Conservation (phyloP, 2,888 invertebrate genomes). For the Agonopterix alstromeriana region DNA sequence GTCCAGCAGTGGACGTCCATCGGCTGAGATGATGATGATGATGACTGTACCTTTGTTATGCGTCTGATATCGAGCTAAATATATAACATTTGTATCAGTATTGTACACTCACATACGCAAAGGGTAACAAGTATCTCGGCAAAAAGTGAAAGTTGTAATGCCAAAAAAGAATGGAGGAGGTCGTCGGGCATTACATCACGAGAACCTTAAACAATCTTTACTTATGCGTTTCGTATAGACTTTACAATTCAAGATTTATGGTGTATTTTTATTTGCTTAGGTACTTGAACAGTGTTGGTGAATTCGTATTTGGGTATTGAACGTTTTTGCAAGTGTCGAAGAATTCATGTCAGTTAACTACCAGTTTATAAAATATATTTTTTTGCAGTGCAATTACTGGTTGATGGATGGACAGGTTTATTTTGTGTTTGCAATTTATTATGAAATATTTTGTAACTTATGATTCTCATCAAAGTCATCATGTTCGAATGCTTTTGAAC, state of each 20-base stretch:
- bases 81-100: too few species aligned
- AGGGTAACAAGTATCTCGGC: slow-evolving; percentile 12
- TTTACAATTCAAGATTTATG: slow-evolving; percentile 10
- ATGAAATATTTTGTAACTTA: too few species aligned
- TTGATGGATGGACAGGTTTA: not conserved
- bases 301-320: not conserved
- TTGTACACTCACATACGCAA: not conserved
- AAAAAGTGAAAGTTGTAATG: slow-evolving; percentile 51
- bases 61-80: too few species aligned
- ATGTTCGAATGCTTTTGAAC: too few species aligned
- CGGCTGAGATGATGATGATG: too few species aligned
- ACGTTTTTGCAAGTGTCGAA: slow-evolving; percentile 14
- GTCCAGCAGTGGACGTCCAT: too few species aligned
- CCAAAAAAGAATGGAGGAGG: slow-evolving; percentile 46
- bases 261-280: slow-evolving; percentile 4
- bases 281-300: not conserved
- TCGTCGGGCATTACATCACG: slow-evolving; percentile 36
- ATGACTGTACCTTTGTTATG: too few species aligned
- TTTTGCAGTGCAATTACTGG: not conserved
- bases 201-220: not conserved
- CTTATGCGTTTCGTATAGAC: slow-evolving; percentile 9
- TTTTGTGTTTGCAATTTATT: too few species aligned
- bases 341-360: slow-evolving; percentile 12
- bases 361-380: slow-evolving; percentile 3
- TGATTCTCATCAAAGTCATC: too few species aligned